A percentile compares a stretch with the other conserved stretches of the same genome.
phyloP scores from a whole-genome alignment of 2,888 invertebrate genomes.

The Agonopterix heracliana region DNA sequence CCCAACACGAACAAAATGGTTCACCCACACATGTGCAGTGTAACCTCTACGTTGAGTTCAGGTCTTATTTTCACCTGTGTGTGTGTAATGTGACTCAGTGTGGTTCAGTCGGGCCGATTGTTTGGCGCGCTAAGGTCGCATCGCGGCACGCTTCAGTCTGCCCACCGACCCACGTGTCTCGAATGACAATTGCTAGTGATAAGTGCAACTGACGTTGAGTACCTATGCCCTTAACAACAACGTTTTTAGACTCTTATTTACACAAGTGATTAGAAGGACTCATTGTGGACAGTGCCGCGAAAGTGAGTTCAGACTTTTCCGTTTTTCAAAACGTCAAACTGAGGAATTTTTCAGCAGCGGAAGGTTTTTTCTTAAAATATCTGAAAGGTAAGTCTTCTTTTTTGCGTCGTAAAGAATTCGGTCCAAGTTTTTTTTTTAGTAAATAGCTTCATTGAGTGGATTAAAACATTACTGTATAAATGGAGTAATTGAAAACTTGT shows the following conservation, averaged over 20 bases:
- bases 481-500: background rate
- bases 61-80: conserved; percentile 71
- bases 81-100: conserved; percentile 56
- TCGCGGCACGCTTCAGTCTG: conserved; percentile 22
- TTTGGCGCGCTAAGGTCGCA: conserved; percentile 68
- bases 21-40: conserved; percentile 54
- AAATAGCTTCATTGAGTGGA: background rate
- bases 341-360: conserved; percentile 60
- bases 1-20: conserved; percentile 65
- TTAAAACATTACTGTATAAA: background rate
- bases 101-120: conserved; percentile 65
- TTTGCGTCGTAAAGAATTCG: conserved; percentile 31
- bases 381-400: conserved; percentile 54
- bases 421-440: conserved; percentile 37
- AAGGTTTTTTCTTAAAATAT: conserved; percentile 67
- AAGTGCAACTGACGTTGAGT: conserved; percentile 54
- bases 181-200: conserved; percentile 57
- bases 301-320: conserved; percentile 55
- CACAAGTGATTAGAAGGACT: conserved; percentile 16
- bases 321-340: conserved; percentile 50
- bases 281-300: conserved; percentile 46
- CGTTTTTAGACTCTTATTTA: no score
- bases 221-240: background rate
- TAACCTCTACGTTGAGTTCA: conserved; percentile 59
- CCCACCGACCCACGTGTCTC: conserved; percentile 52